These are phyloP conservation scores for Aporophyla nigra DNA, from an alignment of 2,888 invertebrate species.

Conservation along the genomic window DNA sequence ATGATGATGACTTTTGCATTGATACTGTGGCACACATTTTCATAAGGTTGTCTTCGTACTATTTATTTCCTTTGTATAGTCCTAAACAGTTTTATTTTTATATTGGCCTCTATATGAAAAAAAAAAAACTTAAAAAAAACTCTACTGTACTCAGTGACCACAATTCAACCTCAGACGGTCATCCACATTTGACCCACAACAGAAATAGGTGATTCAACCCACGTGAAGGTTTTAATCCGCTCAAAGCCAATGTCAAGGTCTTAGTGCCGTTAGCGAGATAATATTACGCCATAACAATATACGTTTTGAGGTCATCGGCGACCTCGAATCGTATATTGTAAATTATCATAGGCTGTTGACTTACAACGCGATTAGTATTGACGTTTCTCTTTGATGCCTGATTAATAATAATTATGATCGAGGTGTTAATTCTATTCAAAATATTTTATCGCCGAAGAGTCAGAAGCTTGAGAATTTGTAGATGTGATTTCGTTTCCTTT, in stretches of 20 bases:
- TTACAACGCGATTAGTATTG: slow-evolving; percentile 11
- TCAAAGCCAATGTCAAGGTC: slow-evolving; percentile 61
- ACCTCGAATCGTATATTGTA: slow-evolving; percentile 52
- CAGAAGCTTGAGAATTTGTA: neutral
- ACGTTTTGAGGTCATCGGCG: slow-evolving; percentile 15
- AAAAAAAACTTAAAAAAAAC: too few relatives aligned
- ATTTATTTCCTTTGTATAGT: slow-evolving; percentile 26
- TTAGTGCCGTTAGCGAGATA: slow-evolving; percentile 56
- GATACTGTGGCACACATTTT: slow-evolving; percentile 32
- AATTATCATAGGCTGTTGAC: slow-evolving; percentile 27
- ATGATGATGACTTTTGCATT: neutral
- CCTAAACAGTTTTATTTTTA: neutral
- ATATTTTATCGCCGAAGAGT: neutral
- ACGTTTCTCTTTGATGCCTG: slow-evolving; percentile 21
- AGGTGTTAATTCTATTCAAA: slow-evolving; percentile 5
- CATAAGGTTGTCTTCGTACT: slow-evolving; percentile 18
- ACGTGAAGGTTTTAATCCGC: slow-evolving; percentile 44
- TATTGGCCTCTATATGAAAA: neutral
- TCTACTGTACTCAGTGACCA: neutral
- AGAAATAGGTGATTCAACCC: slow-evolving; percentile 49
- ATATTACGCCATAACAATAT: slow-evolving; percentile 57
- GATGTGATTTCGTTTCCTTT: neutral
- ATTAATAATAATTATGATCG: slow-evolving; percentile 15
- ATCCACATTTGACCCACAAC: slow-evolving; percentile 30
- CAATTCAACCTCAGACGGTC: neutral